Evolutionary conservation across 2,888 invertebrate species (phyloP).

Genomic region (Azorinus chamasolen): DNA sequence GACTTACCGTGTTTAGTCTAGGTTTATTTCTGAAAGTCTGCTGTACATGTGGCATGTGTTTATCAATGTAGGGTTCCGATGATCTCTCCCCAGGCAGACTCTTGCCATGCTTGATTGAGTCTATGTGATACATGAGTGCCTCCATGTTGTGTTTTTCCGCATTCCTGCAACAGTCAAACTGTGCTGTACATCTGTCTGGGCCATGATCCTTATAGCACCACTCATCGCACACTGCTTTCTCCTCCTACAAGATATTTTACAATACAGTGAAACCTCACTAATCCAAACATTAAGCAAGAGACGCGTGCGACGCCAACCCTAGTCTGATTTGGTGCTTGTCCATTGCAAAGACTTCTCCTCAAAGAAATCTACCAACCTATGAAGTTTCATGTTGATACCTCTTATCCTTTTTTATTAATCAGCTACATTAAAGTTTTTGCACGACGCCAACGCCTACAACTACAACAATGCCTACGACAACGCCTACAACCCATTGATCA

Average conservation of each 20-base stretch:
- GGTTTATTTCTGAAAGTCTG: slow-evolving; percentile 46
- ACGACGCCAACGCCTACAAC: too few relatives aligned
- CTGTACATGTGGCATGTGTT: slow-evolving; percentile 52
- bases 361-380: too few relatives aligned
- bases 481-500: too few relatives aligned
- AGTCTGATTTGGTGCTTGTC: too few relatives aligned
- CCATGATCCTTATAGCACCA: slow-evolving; percentile 76
- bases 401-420: too few relatives aligned
- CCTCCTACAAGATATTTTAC: slow-evolving; percentile 51
- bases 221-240: slow-evolving; percentile 70
- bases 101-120: slow-evolving; percentile 67
- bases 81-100: slow-evolving; percentile 69
- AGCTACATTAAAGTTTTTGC: too few relatives aligned
- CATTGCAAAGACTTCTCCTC: too few relatives aligned
- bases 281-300: too few relatives aligned
- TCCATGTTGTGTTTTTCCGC: slow-evolving; percentile 68
- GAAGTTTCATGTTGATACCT: too few relatives aligned
- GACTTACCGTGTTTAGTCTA: slow-evolving; percentile 42
- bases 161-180: slow-evolving; percentile 71
- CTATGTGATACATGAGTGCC: slow-evolving; percentile 67
- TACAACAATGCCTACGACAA: too few relatives aligned
- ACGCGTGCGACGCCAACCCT: too few relatives aligned
- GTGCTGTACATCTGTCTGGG: slow-evolving; percentile 67
- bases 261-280: too few relatives aligned
- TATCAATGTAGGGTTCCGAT: slow-evolving; percentile 56